Percentiles rank a stretch among this genome's conserved stretches.
These are phyloP conservation scores for Gymnothorax reevesii DNA, from an alignment of 2,797 vertebrate species.

Conservation along the genomic window DNA sequence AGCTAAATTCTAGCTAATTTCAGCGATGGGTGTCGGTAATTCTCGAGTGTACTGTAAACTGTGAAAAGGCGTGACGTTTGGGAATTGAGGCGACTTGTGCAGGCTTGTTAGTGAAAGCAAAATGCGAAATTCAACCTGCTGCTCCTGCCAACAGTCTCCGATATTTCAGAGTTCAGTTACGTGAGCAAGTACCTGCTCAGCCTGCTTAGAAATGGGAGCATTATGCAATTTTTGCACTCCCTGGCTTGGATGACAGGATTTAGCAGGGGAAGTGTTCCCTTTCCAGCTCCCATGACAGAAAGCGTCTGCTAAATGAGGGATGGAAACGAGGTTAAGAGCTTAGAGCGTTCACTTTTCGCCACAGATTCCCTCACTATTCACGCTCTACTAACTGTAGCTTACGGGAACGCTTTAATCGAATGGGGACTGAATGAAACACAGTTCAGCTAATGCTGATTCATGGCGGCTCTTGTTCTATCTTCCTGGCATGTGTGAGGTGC, in stretches of 20 bases:
- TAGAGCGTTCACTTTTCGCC: background rate
- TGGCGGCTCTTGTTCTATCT: background rate
- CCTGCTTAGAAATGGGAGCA: background rate
- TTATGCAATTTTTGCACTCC: background rate
- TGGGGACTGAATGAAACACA: background rate
- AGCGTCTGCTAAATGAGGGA: background rate
- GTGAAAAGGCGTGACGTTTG: background rate
- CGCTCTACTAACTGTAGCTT: background rate
- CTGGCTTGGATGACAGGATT: background rate
- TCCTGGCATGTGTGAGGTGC: background rate
- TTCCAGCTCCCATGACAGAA: background rate
- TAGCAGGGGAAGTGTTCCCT: background rate
- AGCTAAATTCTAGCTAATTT: too few relatives aligned
- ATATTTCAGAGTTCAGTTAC: background rate
- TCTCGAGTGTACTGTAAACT: background rate
- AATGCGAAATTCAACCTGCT: background rate
- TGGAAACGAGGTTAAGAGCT: background rate
- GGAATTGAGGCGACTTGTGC: background rate
- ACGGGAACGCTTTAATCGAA: background rate
- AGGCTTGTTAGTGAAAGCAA: background rate
- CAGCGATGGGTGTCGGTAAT: too few relatives aligned
- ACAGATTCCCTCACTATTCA: background rate
- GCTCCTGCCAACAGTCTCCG: background rate
- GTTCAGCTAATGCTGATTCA: background rate
- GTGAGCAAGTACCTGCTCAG: background rate